A percentile compares a stretch with the other conserved stretches of the same genome.
Conservation (phyloP, 2,113 vertebrate species). For the Leptocoma aspasia region DNA sequence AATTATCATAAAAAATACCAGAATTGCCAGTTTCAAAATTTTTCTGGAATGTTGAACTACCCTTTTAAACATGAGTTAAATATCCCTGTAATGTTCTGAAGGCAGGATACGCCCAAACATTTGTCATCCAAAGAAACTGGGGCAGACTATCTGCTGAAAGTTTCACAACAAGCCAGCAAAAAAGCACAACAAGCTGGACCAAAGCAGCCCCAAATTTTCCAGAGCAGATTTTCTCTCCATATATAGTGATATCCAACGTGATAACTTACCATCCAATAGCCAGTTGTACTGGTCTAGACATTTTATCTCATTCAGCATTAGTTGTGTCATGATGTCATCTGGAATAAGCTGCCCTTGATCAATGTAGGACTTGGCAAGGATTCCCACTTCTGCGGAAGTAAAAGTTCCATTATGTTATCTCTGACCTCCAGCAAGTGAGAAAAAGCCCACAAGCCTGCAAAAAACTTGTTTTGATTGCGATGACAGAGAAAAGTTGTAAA, state of each 20-base stretch:
- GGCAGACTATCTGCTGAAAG: neutral
- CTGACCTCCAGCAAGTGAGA: neutral
- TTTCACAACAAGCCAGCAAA: neutral
- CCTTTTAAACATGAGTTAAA: neutral
- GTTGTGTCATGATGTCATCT: slow-evolving; percentile 89
- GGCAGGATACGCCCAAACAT: neutral
- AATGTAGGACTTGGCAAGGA: slow-evolving; percentile 92
- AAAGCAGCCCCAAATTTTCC: neutral
- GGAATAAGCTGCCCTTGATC: slow-evolving; percentile 92
- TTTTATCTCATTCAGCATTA: slow-evolving; percentile 86
- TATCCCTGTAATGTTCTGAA: neutral
- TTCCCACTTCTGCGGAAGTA: slow-evolving; percentile 83
- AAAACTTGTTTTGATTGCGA: neutral
- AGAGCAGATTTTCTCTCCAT: neutral
- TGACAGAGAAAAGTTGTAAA: neutral
- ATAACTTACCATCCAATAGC: slow-evolving; percentile 88
- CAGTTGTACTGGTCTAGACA: slow-evolving; percentile 74
- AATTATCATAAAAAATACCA: neutral
- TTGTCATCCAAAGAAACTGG: neutral
- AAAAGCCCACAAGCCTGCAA: neutral
- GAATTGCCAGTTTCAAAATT: neutral
- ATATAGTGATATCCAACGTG: neutral
- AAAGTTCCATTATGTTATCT: neutral
- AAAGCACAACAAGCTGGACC: neutral
- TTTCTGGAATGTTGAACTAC: neutral